Evolutionary conservation across 2,113 vertebrate genomes (phyloP), one percentile per base, ranked within the genome.

Genomic region (Ageneiosus marmoratus): DNA sequence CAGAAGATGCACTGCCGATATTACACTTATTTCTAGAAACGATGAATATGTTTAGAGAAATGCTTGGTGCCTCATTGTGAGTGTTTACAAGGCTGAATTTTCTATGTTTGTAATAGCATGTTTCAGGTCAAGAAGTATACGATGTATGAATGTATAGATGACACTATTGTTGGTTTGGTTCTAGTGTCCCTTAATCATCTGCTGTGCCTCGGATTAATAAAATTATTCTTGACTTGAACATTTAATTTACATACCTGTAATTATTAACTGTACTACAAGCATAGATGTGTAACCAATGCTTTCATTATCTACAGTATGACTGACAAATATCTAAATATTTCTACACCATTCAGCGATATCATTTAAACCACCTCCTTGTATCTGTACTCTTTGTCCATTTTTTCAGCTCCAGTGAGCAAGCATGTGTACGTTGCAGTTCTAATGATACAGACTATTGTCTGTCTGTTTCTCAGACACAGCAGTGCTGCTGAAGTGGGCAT

Each of bases 201-300:
- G 91, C 89, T 93, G 93, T 95, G 93, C 93, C 93, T 95, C 93
- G 88, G 86, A 92, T 92, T 89, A 93, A 93, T 93, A 93, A 94
- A 93, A 88, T 24, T 87, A 58, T 24, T 77, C 58, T 56, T 41
- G 73, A 72, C 58, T 80, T 67, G 56, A 69, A 46, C 50, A 20
- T 56, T 80, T 74, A 24, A 15, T 74, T 50, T 51, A 18, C 34
- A 34, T 16, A 29, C n/a, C 51, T 81, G 65, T 5, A 20, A 32
- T 86, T n/a, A 51, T 46, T 34, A 65, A 50, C 74, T 37, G 10
- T 76, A 46, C 10, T 60, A 22, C 9, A 55, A 37, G 18, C 51
- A 34, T 10, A 77, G 18, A 22, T 37, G 16, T 53, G 24, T 27
- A 73, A 27, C 1, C 44, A 50, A 32, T 53, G 27, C 24, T 41